Conservation (phyloP, 2,797 vertebrate genomes). For the Anableps anableps region DNA sequence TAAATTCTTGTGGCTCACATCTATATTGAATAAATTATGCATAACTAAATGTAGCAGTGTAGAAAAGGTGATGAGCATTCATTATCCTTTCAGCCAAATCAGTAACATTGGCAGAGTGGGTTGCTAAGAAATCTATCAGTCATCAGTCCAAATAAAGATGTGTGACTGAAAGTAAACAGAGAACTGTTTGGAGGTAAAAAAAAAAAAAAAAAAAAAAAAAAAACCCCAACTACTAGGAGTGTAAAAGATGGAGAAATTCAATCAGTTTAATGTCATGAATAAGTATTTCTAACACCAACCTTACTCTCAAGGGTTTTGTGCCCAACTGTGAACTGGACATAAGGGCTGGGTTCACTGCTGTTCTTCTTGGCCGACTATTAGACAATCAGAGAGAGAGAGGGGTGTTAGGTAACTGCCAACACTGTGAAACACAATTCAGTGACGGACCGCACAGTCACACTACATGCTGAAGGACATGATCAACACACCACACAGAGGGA, state of each 20-base stretch:
- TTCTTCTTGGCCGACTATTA: constrained; percentile 92
- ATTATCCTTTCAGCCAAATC: background rate
- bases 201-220: background rate
- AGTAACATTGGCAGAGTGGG: background rate
- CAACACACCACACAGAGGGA: constrained; percentile 38
- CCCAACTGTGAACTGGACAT: constrained; percentile 90
- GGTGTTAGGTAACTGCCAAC: constrained; percentile 10
- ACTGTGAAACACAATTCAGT: constrained; percentile 8
- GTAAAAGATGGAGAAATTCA: background rate
- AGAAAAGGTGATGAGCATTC: background rate
- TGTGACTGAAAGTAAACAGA: background rate
- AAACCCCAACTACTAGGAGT: background rate
- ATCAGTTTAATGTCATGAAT: background rate
- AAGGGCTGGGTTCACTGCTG: constrained; percentile 92
- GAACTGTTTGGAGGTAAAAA: background rate
- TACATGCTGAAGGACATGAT: constrained; percentile 14
- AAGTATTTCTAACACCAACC: constrained; percentile 75
- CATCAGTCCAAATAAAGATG: background rate
- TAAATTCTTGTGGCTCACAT: background rate
- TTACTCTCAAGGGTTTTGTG: constrained; percentile 92
- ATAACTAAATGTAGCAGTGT: background rate
- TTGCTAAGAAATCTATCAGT: background rate
- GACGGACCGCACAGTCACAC: constrained; percentile 19
- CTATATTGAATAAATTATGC: background rate
- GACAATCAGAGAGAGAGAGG: constrained; percentile 37